phyloP scores from a whole-genome alignment of 2,888 invertebrate genomes.

The Geotrupes spiniger region DNA sequence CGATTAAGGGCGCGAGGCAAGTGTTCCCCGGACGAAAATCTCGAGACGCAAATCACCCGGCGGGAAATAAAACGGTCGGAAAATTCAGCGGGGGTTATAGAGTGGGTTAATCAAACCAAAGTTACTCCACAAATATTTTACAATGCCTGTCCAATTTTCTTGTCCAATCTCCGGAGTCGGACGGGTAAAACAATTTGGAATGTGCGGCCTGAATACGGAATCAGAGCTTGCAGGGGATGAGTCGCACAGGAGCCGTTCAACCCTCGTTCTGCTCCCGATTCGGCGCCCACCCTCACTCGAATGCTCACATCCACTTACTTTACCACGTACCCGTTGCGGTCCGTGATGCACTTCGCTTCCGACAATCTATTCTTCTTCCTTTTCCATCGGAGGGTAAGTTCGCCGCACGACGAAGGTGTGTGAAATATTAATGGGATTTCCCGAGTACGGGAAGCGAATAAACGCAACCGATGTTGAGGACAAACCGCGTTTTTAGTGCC shows the following conservation, averaged over 20 bases:
- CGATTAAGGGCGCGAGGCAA: too few relatives aligned
- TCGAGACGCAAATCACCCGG: slow-evolving; percentile 3
- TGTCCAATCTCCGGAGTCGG: slow-evolving; percentile 39
- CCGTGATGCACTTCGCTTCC: slow-evolving; percentile 13
- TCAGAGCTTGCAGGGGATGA: slow-evolving; percentile 36
- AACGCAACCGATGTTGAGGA: background rate
- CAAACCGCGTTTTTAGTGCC: background rate
- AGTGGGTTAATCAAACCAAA: slow-evolving; percentile 38
- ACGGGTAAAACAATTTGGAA: slow-evolving; percentile 45
- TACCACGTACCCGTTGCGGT: slow-evolving; percentile 31
- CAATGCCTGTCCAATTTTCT: slow-evolving; percentile 44
- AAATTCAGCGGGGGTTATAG: slow-evolving; percentile 11
- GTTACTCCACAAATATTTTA: slow-evolving; percentile 44
- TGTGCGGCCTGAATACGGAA: slow-evolving; percentile 40
- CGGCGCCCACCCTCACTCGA: slow-evolving; percentile 8
- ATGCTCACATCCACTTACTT: slow-evolving; percentile 41
- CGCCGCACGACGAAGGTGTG: slow-evolving; percentile 18
- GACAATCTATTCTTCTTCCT: slow-evolving; percentile 19
- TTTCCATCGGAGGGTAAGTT: slow-evolving; percentile 29
- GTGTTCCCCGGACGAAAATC: background rate
- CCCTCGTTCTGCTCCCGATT: slow-evolving; percentile 26
- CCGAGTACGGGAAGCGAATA: too few relatives aligned
- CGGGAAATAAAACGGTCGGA: slow-evolving; percentile 10
- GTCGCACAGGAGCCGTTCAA: slow-evolving; percentile 36
- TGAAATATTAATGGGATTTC: slow-evolving; percentile 2